Conservation (phyloP, 2,113 vertebrate species). For the Melanerpes formicivorus region DNA sequence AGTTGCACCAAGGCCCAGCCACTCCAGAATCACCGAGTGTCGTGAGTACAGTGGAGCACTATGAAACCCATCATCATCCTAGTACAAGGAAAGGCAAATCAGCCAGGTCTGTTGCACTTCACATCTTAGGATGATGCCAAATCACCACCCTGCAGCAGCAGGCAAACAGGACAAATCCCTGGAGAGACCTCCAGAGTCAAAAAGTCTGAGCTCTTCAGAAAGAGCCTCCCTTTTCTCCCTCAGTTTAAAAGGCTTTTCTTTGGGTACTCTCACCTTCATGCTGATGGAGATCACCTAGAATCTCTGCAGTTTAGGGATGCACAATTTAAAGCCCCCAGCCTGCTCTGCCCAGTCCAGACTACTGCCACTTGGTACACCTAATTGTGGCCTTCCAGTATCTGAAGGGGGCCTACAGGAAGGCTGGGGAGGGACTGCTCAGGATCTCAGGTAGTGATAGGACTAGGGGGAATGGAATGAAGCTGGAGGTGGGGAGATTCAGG, state of each 20-base stretch:
- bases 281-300: not conserved
- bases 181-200: not conserved
- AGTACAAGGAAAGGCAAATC: constrained; percentile 33
- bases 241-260: not conserved
- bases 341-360: not conserved
- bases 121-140: not conserved
- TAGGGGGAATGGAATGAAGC: no score
- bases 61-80: constrained; percentile 66
- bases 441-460: no score
- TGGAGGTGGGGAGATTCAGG: no score
- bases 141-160: not conserved
- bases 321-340: not conserved
- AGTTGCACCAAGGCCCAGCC: constrained; percentile 82
- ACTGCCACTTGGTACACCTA: not conserved
- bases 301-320: not conserved
- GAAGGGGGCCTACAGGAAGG: no score
- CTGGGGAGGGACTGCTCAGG: no score
- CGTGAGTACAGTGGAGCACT: not conserved
- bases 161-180: not conserved
- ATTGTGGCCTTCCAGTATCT: no score
- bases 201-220: not conserved
- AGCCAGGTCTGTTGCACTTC: not conserved
- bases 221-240: not conserved
- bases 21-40: constrained; percentile 82
- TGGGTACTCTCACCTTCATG: not conserved